phyloP scores from a whole-genome alignment of 1,140 invertebrate species.

The Nomia melanderi region DNA sequence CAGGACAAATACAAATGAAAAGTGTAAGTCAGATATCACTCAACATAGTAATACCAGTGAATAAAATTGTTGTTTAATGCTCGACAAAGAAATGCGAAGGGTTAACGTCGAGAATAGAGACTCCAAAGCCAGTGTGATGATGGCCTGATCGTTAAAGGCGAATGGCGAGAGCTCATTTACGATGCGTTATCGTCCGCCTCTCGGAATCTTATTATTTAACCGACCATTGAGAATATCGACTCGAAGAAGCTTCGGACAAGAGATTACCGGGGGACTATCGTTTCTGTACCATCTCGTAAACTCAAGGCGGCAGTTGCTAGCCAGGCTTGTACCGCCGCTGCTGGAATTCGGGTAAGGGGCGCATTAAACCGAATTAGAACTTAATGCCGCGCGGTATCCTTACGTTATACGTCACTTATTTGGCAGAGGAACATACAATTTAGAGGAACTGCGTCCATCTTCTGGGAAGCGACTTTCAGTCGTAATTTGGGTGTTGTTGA shows the following conservation, averaged over 20 bases:
- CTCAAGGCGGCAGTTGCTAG: not conserved
- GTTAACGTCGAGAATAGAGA: slow-evolving; percentile 15
- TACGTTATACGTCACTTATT: not conserved
- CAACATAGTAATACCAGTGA: too few relatives aligned
- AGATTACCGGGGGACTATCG: not conserved
- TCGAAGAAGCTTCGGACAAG: slow-evolving; percentile 3
- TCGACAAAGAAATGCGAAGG: too few relatives aligned
- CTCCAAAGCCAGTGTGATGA: too few relatives aligned
- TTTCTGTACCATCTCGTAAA: slow-evolving; percentile 1
- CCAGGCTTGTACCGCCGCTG: not conserved
- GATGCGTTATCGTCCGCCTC: not conserved
- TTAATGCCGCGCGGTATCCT: not conserved
- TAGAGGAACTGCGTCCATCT: not conserved
- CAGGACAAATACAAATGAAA: too few relatives aligned
- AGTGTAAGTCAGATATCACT: too few relatives aligned
- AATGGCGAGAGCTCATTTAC: not conserved
- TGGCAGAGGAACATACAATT: slow-evolving; percentile 1
- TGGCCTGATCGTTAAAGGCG: not conserved
- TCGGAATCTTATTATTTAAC: slow-evolving; percentile 1
- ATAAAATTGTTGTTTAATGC: too few relatives aligned
- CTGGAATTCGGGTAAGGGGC: not conserved
- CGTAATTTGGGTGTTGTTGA: too few relatives aligned
- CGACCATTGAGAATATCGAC: slow-evolving; percentile 3
- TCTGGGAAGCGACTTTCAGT: too few relatives aligned
- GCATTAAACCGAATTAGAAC: not conserved